Conservation (phyloP, 2,797 vertebrate genomes). For the Scolopax bukidnonensis region DNA sequence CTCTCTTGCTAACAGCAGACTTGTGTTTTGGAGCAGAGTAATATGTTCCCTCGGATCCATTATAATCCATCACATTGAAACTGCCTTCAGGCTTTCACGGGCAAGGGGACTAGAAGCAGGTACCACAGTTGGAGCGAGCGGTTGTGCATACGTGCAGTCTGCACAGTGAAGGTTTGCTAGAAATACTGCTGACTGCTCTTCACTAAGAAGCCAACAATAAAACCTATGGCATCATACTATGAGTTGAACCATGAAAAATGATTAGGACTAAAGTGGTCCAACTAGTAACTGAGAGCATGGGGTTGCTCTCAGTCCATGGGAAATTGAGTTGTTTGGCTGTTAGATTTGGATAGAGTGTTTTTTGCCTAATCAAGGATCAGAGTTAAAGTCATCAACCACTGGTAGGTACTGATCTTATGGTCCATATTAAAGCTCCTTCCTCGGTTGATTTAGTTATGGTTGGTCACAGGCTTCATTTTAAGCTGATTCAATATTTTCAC, state of each 20-base stretch:
- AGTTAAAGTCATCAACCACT: neutral
- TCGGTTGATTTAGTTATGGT: neutral
- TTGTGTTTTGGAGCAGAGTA: neutral
- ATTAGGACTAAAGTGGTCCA: neutral
- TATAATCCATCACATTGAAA: constrained; percentile 1
- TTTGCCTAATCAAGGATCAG: neutral
- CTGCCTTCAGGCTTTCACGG: neutral
- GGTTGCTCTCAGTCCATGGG: too few species aligned
- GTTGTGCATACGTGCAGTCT: neutral
- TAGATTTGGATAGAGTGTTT: neutral
- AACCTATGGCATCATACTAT: neutral
- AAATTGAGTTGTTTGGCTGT: neutral
- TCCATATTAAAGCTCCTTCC: neutral
- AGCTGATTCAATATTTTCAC: neutral
- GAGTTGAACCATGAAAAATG: neutral
- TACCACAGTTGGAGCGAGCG: neutral
- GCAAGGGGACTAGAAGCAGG: neutral
- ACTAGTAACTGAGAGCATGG: neutral
- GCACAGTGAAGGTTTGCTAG: neutral
- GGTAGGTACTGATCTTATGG: too few species aligned
- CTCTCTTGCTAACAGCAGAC: neutral
- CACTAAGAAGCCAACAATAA: neutral
- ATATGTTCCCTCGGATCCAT: neutral
- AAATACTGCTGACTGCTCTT: neutral
- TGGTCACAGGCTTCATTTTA: neutral